phyloP scores from a whole-genome alignment of 2,888 invertebrate species.

The Aplocera efformata region DNA sequence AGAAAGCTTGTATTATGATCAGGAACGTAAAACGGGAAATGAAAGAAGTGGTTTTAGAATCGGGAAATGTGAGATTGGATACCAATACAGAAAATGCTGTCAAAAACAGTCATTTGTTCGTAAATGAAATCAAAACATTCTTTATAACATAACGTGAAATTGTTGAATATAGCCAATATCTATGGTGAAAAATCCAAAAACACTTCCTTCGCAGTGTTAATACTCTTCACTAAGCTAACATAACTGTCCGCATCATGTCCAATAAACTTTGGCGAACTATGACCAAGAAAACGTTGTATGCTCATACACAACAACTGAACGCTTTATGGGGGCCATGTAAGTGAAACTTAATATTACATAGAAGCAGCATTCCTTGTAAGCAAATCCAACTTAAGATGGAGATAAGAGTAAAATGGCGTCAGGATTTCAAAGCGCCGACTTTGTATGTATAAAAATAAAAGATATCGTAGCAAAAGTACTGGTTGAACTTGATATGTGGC shows the following conservation, averaged over 20 bases:
- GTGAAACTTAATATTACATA: slow-evolving; percentile 38
- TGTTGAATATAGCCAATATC: no score
- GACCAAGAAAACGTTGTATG: slow-evolving; percentile 13
- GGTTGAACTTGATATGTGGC: slow-evolving; percentile 16
- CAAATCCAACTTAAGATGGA: slow-evolving; percentile 25
- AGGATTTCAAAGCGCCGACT: slow-evolving; percentile 22
- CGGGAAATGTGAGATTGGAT: no score
- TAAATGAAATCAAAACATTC: no score
- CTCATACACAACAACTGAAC: slow-evolving; percentile 22
- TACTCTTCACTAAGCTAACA: no score
- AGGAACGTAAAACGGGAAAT: no score
- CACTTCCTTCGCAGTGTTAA: no score
- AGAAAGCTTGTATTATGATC: no score
- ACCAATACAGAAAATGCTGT: no score
- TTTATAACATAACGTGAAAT: no score
- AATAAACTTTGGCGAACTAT: slow-evolving; percentile 3
- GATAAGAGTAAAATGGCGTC: slow-evolving; percentile 24
- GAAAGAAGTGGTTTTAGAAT: no score
- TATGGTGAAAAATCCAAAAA: no score
- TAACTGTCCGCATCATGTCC: slow-evolving; percentile 24
- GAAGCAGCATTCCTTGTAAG: slow-evolving; percentile 23
- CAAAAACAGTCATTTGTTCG: no score
- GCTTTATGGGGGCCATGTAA: slow-evolving; percentile 29
- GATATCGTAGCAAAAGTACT: slow-evolving; percentile 14
- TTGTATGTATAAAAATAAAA: slow-evolving; percentile 18